A percentile compares a stretch with the other conserved stretches of the same genome.
Evolutionary conservation across 2,113 vertebrate species (phyloP).

Genomic region (Propithecus coquereli): DNA sequence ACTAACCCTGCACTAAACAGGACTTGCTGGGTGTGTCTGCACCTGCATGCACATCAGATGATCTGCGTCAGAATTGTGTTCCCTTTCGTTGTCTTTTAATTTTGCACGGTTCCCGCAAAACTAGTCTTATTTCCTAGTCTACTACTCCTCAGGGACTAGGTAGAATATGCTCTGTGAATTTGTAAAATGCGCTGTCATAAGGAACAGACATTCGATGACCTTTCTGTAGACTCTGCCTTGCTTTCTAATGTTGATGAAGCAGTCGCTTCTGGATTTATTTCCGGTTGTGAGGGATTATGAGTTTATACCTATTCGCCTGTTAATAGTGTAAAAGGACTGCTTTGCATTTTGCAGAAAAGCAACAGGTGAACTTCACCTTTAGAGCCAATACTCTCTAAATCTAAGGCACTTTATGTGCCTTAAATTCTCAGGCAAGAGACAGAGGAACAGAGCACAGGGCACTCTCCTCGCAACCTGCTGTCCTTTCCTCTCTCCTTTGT

Average conservation of each 20-base stretch:
- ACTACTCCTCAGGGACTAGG: background rate
- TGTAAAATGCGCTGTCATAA: no score
- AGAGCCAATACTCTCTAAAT: no score
- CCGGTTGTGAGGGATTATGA: background rate
- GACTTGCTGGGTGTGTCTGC: background rate
- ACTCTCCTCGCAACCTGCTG: background rate
- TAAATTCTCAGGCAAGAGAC: background rate
- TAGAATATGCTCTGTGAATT: no score
- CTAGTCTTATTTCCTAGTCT: background rate
- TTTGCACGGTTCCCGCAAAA: background rate
- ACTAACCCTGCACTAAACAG: accelerated
- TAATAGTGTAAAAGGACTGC: background rate
- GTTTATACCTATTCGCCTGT: background rate
- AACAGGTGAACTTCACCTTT: background rate
- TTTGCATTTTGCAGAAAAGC: background rate
- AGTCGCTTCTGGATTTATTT: no score
- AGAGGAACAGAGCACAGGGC: background rate
- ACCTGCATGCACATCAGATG: accelerated
- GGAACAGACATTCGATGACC: background rate
- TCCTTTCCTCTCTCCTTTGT: background rate
- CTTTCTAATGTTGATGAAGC: background rate
- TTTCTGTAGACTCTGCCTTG: background rate
- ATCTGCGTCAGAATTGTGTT: background rate
- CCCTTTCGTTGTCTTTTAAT: background rate
- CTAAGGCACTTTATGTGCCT: background rate